Conservation (phyloP, 2,797 vertebrate species). For the Acanthiza pusilla region DNA sequence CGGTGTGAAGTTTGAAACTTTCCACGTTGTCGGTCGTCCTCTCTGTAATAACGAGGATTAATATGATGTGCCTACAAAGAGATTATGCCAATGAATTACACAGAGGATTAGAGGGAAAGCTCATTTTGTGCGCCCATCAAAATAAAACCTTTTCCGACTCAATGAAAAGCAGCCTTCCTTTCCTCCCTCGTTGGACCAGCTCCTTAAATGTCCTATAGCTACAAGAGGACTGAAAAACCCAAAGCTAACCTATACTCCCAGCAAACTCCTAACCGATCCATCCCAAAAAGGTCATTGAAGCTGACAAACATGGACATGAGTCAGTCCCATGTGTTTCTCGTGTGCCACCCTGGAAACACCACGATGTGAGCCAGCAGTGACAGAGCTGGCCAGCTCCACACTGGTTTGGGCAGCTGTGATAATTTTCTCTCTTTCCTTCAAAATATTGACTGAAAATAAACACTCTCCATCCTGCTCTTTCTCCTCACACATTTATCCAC, state of each 20-base stretch:
- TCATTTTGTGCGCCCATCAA: slow-evolving; percentile 23
- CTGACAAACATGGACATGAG: background rate
- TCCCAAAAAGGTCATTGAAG: background rate
- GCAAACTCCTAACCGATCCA: background rate
- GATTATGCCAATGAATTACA: slow-evolving; percentile 52
- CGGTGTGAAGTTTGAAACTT: background rate
- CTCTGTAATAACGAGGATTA: slow-evolving; percentile 51
- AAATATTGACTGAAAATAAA: no score
- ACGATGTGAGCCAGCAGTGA: background rate
- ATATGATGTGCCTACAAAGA: slow-evolving; percentile 21
- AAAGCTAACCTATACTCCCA: background rate
- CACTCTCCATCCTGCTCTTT: no score
- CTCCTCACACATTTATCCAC: no score
- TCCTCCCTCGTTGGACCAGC: background rate
- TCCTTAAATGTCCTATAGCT: background rate
- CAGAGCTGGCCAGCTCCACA: no score
- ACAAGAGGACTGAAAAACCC: background rate
- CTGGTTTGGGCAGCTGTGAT: no score
- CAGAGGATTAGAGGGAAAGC: slow-evolving; percentile 40
- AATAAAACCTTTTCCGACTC: slow-evolving; percentile 29
- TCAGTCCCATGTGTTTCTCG: background rate
- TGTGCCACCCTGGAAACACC: background rate
- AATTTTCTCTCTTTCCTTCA: no score
- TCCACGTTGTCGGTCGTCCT: background rate
- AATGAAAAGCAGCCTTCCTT: background rate